Evolutionary conservation across 2,113 vertebrate species (phyloP).

Genomic region (Sorex fumeus): DNA sequence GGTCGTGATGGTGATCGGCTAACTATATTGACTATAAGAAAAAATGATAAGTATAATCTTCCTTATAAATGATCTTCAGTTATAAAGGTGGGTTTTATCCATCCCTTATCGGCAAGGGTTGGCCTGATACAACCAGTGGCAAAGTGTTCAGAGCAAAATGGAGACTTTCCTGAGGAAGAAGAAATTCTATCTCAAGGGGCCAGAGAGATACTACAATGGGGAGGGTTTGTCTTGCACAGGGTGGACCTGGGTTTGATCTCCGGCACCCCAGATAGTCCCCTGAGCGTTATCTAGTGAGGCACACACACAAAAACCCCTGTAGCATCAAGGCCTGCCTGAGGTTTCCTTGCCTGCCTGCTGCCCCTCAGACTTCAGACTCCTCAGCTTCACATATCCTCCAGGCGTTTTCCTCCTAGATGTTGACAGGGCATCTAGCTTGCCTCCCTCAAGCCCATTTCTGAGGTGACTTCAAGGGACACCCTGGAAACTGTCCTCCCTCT

Average conservation of each 20-base stretch:
- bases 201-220: too few relatives aligned
- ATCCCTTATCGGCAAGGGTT: not conserved
- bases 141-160: not conserved
- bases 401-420: slow-evolving; percentile 56
- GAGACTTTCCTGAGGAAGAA: not conserved
- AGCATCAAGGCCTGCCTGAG: not conserved
- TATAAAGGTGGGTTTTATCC: too few relatives aligned
- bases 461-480: slow-evolving; percentile 93
- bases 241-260: too few relatives aligned
- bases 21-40: not conserved
- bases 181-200: not conserved
- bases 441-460: slow-evolving; percentile 92
- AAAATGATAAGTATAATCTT: not conserved
- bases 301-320: not conserved
- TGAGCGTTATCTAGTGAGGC: not conserved
- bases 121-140: not conserved
- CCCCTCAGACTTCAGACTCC: not conserved
- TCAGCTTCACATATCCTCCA: not conserved
- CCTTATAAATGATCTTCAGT: too few relatives aligned
- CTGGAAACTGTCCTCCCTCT: slow-evolving; percentile 57
- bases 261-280: too few relatives aligned
- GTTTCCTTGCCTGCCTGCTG: not conserved
- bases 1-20: too few relatives aligned
- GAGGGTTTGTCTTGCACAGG: too few relatives aligned
- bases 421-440: slow-evolving; percentile 92